Percentiles rank a stretch among this genome's conserved stretches.
phyloP scores from a whole-genome alignment of 2,888 invertebrate genomes.

The Penaeus monodon region DNA sequence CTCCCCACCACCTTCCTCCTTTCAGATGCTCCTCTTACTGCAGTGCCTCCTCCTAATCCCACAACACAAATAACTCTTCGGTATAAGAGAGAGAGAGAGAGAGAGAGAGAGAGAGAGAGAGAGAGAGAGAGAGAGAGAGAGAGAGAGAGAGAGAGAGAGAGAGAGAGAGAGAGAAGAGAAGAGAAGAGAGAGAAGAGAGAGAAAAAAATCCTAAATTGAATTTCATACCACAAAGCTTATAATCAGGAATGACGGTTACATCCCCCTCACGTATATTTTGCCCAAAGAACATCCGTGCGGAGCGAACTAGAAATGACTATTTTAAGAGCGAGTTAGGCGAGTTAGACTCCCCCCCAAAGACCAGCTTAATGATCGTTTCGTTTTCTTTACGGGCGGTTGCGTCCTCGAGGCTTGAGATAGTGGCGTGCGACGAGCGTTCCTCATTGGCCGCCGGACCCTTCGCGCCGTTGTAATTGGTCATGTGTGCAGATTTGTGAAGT shows the following conservation, averaged over 20 bases:
- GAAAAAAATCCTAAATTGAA: no score
- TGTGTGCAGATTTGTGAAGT: constrained; percentile 41
- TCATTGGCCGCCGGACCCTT: constrained; percentile 12
- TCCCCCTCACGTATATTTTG: no score
- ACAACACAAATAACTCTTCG: not conserved
- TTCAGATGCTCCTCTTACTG: no score
- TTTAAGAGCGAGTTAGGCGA: not conserved
- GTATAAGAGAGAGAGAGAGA: not conserved
- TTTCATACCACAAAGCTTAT: no score
- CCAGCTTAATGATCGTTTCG: constrained; percentile 30
- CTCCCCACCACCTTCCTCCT: no score
- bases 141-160: not conserved
- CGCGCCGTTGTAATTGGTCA: constrained; percentile 27
- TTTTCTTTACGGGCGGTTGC: constrained; percentile 22
- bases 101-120: not conserved
- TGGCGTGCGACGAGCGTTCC: not conserved
- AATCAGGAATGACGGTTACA: no score
- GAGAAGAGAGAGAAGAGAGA: not conserved
- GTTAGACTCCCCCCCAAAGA: not conserved
- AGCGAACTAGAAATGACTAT: no score
- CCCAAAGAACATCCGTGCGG: no score
- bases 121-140: no score
- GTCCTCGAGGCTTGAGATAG: constrained; percentile 32
- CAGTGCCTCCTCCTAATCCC: no score
- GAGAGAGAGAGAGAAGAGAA: not conserved